These are phyloP conservation scores for Psephotus haematonotus DNA, from an alignment of 2,113 vertebrate genomes.

Conservation along the genomic window DNA sequence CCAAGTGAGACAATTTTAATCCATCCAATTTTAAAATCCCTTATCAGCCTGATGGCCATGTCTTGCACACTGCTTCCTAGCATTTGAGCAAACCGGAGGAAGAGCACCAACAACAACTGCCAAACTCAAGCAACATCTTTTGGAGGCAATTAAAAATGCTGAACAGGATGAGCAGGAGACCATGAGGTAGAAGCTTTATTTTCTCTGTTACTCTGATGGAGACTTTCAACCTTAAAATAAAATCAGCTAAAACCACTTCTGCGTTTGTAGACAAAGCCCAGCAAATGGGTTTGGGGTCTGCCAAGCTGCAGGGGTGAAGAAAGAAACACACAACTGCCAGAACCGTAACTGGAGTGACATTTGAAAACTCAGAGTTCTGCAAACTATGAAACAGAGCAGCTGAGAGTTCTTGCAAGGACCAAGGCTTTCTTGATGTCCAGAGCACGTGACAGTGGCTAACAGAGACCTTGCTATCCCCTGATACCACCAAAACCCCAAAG, in stretches of 20 bases:
- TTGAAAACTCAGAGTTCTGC: not conserved
- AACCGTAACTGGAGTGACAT: rapidly evolving
- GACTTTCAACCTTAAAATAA: not conserved
- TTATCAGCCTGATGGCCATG: not conserved
- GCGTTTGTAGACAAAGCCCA: rapidly evolving
- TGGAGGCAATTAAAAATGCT: not conserved
- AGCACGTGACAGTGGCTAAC: rapidly evolving
- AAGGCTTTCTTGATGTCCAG: not conserved
- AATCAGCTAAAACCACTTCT: not conserved
- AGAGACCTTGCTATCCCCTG: not conserved
- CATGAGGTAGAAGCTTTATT: not conserved
- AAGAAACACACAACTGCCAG: not conserved
- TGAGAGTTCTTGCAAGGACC: not conserved
- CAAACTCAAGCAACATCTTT: not conserved
- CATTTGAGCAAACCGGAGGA: not conserved
- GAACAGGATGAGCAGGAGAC: not conserved
- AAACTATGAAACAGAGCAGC: not conserved
- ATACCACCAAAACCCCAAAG: not conserved
- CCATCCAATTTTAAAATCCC: not conserved
- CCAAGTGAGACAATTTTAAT: not conserved
- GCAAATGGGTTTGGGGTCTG: not conserved
- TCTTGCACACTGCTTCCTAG: not conserved
- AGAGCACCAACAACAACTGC: not conserved
- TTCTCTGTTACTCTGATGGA: not conserved
- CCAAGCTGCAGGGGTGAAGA: not conserved